Base-by-base conservation (phyloP, 2,888 invertebrate genomes). In the Syritta pipiens region DNA sequence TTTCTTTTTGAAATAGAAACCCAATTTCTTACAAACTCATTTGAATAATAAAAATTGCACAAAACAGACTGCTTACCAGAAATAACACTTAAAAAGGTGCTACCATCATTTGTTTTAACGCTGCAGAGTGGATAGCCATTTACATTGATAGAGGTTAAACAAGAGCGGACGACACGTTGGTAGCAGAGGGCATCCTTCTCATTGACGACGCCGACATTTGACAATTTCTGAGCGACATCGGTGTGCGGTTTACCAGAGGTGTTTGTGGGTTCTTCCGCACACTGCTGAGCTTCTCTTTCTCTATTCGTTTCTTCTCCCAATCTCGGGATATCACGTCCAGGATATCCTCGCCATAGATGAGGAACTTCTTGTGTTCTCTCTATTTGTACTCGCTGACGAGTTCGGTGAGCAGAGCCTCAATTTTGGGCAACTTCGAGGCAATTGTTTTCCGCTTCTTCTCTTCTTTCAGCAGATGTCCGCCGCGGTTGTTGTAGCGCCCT, bases 361-460 rank as follows among this genome's bases (percentile, higher is more conserved):
- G 89, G 84, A 95, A 95, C 0, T 88, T 86, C 7, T 86, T 88
- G 0, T 91, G 91, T 26, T 91, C 90, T 4, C 86, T 87, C 1
- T 87, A 84, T 85, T 93, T 91, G 82, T 91, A 93, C 0, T 90
- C 88, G 0, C 82, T 74, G 1, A 87, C 91, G 53, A 93, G 83
- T 0, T 90, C 89, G 1, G 89, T 89, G 0, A 95, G 89, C 84
- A 93, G 91, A 0, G 90, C 90, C 86, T 95, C 95, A 37, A 95
- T 91, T 88, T 93, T 93, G 0, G 95, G 95, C 51, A 96, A 87
- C 89, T 93, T 90, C 81, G 89, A 93, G 28, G 91, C 91, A 6
- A 96, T 91, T 5, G 91, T 90, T 86, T 95, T 97, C n/a, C 97
- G 89, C 84, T 96, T 95, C 83, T 94, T 95, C 87, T 97, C 97